Evolutionary conservation across 2,888 invertebrate genomes (phyloP).

Genomic region (Orthosia gracilis): DNA sequence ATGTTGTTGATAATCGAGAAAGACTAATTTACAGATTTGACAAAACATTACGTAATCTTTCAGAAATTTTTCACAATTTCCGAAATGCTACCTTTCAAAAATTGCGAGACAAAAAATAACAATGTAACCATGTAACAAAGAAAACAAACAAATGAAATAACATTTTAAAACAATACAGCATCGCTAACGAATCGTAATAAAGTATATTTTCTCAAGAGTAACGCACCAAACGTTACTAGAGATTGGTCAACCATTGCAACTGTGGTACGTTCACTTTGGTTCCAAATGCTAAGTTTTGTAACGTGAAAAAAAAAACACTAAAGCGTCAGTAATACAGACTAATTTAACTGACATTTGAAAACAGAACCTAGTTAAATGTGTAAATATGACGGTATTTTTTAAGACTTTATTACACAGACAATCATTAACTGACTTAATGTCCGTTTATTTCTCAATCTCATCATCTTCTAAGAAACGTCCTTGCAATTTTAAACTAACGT

Average conservation of each 20-base stretch:
- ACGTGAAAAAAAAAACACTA: slow-evolving; percentile 12
- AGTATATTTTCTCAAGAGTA: slow-evolving; percentile 37
- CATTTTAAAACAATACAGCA: slow-evolving; percentile 36
- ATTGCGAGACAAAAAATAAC: not conserved
- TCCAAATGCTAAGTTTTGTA: slow-evolving; percentile 43
- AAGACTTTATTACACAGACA: slow-evolving; percentile 11
- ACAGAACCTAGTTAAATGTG: not conserved
- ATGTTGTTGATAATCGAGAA: no score
- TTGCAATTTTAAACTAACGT: not conserved
- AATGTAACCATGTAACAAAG: slow-evolving; percentile 17
- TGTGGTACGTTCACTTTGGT: slow-evolving; percentile 38
- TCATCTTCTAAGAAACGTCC: not conserved
- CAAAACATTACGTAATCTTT: no score
- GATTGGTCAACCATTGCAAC: slow-evolving; percentile 42
- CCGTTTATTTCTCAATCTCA: not conserved
- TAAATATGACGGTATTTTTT: not conserved
- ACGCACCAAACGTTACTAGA: slow-evolving; percentile 8
- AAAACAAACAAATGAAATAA: slow-evolving; percentile 10
- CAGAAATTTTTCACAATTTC: no score
- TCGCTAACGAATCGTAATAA: slow-evolving; percentile 42
- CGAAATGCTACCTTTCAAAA: not conserved
- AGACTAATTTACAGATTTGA: no score
- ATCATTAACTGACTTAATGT: not conserved
- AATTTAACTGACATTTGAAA: slow-evolving; percentile 40
- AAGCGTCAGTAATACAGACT: slow-evolving; percentile 16